Base-by-base conservation (phyloP, 92 coral and sea anemone genomes). In the Bergia sp. region DNA sequence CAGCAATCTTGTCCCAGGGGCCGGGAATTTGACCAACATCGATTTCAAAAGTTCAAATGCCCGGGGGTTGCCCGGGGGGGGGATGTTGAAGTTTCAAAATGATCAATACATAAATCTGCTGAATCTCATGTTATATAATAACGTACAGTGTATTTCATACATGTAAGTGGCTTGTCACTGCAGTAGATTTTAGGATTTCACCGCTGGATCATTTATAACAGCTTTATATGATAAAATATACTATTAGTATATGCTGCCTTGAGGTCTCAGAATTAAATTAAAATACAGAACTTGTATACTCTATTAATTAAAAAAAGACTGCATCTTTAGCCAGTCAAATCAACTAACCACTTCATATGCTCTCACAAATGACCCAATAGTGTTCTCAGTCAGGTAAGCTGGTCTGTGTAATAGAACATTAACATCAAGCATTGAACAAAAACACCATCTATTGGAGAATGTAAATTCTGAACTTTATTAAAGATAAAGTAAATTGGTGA, bases 361-460 rank as follows among this genome's bases (percentile, higher is more conserved):
- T 79, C 53, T 72, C 58, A 82, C 91, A 80, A 89, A 81, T 74
- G 86, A 73, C 5, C 91, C 89, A 76, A 91, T 82, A 38, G 85
- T 91, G 79, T 88, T 87, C 72, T 55, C 65, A 3, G 61, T 86
- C 82, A 76, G 42, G 74, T 55, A 86, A 23, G 89, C 83, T 12
- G 89, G 84, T 44, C 82, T 76, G 89, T 76, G 81, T 44, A 78
- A 78, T 29, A 76, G 50, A 76, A 86, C 84, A 86, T 40, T 53
- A 36, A 13, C 77, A 44, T 69, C 37, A 45, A 21, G 47, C 58
- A 15, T 0, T 61, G 69, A 1, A 53, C 58, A 53, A 23, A 61
- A 15, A 61, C 69, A 61, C 20, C 20, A 2, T 61, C 3, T 12
- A 53, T 0, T 53, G 58, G 18, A 53, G 16, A 21, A 61, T 61